Evolutionary conservation across 2,888 invertebrate genomes (phyloP), one percentile per base, ranked within the genome.

Genomic region (Eristalis tenax): DNA sequence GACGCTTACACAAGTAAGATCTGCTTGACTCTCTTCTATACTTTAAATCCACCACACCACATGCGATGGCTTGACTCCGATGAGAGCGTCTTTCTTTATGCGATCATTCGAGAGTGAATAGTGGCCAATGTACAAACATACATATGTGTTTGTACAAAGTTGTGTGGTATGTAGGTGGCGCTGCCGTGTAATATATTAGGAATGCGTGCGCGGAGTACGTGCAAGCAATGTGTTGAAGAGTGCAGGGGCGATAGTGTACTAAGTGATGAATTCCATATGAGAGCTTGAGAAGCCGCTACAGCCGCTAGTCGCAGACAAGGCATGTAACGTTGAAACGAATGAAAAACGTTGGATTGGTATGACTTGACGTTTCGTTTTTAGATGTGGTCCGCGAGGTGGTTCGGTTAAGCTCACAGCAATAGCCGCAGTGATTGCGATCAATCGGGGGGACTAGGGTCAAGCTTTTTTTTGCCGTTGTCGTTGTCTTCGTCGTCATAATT

Each of bases 381-480:
- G 75, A 78, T 77, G 82, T 86, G 70, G 86, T 57, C 65, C 70
- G 78, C 78, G 74, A 78, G 82, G 78, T 78, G 82, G 78, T 83
- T 86, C 68, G 56, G 40, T 78, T 86, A 79, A 86, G 86, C 86
- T 86, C 82, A 66, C 82, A 73, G 77, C 73, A 64, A 77, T 28
- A 73, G 63, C 74, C 64, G 71, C 86, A 83, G 86, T 86, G 86
- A 86, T 86, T 86, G 82, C 83, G 78, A 83, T 86, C 82, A 83
- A 75, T 75, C 78, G 78, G 82, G 82, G 85, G 78, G 73, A 82
- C 82, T 86, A 82, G 86, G 86, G 82, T 86, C 86, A 86, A 86
- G 86, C 82, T 86, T 86, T 82, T 81, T 77, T 59, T 65, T 50
- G 61, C 28, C 40, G 81, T 43, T 43, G 32, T 68, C 26, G 40